Base-by-base conservation (phyloP, 2,888 invertebrate species). In the Cephus spinipes region DNA sequence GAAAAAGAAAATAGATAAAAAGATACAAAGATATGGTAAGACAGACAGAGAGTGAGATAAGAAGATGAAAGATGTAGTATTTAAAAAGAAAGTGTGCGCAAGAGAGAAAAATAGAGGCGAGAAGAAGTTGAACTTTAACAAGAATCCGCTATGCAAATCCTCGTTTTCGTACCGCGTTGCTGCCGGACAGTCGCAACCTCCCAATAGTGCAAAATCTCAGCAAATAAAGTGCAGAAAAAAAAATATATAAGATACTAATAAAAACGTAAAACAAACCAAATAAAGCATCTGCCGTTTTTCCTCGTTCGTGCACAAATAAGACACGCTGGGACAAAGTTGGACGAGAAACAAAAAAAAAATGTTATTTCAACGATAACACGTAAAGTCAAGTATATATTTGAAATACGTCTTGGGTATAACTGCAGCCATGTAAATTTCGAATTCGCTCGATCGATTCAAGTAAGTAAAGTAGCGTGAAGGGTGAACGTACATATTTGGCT, bases 401-500 rank as follows among this genome's bases (percentile, higher is more conserved):
- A 23, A 55, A 55, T n/a, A 71, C 69, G 31, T 77, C 80, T 88
- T 90, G 89, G 89, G 89, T 90, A 91, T 90, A 91, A 89, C 91
- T 89, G 89, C 89, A 87, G 87, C 83, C 86, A 86, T 84, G 82
- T 84, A 86, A 85, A 85, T 86, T 85, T 84, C 84, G 31, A 85
- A 88, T 85, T 80, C 83, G 87, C 88, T 87, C 76, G 73, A 73
- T 77, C 79, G 34, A 75, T 78, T 75, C 76, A 89, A 87, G 87
- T 89, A 89, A 90, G 89, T 89, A 89, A 91, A 89, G 85, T 90
- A 91, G 87, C 87, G 88, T 89, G 87, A 87, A 88, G 89, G 88
- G 87, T 91, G 87, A 92, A 96, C 97, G 94, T 97, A 97, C 97
- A 97, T 97, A 95, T 96, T 95, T 95, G 97, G 97, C 94, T 97